Conservation (phyloP, 2,113 vertebrate genomes). For the Carlito syrichta region DNA sequence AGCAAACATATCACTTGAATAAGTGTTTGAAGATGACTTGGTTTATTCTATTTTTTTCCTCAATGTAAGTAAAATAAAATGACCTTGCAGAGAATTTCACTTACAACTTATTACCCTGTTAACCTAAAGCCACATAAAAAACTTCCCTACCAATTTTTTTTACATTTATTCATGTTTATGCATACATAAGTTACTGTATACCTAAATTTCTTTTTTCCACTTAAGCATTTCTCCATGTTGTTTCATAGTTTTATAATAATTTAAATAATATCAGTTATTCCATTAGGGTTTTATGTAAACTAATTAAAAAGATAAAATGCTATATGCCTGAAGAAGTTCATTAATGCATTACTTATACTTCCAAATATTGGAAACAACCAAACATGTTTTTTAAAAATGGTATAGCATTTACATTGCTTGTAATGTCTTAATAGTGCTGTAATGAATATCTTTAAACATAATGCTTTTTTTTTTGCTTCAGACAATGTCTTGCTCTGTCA, state of each 20-base stretch:
- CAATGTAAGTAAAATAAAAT: neutral
- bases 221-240: neutral
- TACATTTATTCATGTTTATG: neutral
- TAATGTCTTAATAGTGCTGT: neutral
- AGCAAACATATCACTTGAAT: neutral
- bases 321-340: neutral
- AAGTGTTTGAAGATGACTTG: neutral
- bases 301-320: neutral
- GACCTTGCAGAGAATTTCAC: neutral
- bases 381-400: neutral
- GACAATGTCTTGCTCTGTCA: too few relatives aligned
- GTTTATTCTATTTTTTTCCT: neutral
- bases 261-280: neutral
- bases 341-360: neutral
- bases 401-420: neutral
- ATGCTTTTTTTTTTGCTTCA: neutral
- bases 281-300: neutral
- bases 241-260: constrained; percentile 4
- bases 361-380: neutral
- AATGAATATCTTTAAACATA: neutral
- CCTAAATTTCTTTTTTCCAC: neutral
- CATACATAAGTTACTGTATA: neutral
- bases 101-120: neutral
- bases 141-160: neutral
- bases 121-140: neutral